phyloP scores from a whole-genome alignment of 2,797 vertebrate genomes.

The Melanotaenia nigrans region DNA sequence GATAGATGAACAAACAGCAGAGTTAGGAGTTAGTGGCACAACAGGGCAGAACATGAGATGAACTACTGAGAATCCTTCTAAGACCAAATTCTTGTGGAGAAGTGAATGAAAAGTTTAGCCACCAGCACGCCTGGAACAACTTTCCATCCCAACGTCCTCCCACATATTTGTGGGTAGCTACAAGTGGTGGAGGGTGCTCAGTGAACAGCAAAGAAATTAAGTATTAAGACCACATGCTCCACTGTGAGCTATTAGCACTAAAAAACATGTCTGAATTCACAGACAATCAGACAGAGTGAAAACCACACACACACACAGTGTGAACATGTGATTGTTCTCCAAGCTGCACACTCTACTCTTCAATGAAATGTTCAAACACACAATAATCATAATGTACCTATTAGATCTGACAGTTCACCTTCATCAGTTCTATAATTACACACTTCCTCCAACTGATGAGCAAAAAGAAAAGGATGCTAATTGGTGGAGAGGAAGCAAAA shows the following conservation, averaged over 20 bases:
- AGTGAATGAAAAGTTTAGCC: constrained; percentile 63
- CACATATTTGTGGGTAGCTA: constrained; percentile 45
- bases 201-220: constrained; percentile 32
- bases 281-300: constrained; percentile 17
- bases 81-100: constrained; percentile 10
- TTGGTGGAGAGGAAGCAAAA: constrained; percentile 47
- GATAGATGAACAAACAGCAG: too few relatives aligned
- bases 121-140: constrained; percentile 64
- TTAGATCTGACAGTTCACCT: constrained; percentile 33
- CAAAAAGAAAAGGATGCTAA: constrained; percentile 46
- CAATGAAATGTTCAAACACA: constrained; percentile 4
- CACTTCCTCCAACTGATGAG: constrained; percentile 38
- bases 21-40: too few relatives aligned
- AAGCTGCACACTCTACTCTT: too few relatives aligned
- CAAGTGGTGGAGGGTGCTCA: constrained; percentile 34
- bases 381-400: constrained; percentile 17
- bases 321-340: too few relatives aligned
- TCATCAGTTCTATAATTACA: constrained; percentile 61
- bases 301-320: constrained; percentile 9
- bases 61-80: not conserved
- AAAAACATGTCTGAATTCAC: constrained; percentile 31
- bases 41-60: not conserved
- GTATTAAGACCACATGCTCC: constrained; percentile 38
- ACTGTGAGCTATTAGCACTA: constrained; percentile 5
- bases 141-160: constrained; percentile 61